phyloP scores from a whole-genome alignment of 30 jellyfish, hydroid and myxozoan genomes.

The Euphysa ruthae region DNA sequence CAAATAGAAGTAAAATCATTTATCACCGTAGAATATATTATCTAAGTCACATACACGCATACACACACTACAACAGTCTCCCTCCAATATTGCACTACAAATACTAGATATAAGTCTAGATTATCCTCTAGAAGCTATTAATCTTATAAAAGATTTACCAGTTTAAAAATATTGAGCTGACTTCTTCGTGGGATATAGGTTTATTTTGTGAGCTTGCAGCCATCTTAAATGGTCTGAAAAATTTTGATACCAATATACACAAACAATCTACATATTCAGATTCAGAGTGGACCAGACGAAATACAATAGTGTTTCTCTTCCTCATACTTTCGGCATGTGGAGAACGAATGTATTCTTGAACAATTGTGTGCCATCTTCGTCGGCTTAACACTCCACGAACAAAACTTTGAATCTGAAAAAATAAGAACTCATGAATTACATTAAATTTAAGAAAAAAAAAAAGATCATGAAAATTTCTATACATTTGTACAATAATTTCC shows the following conservation, averaged over 20 bases:
- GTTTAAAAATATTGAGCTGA: conserved; percentile 61
- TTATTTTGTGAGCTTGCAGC: conserved; percentile 80
- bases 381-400: conserved; percentile 66
- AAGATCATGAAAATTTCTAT: too few species aligned
- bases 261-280: conserved; percentile 64
- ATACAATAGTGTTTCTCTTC: conserved; percentile 58
- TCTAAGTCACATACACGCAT: too few species aligned
- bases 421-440: not conserved
- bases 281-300: conserved; percentile 72
- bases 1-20: not conserved
- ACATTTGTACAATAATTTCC: too few species aligned
- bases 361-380: conserved; percentile 71
- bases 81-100: too few species aligned
- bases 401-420: conserved; percentile 65
- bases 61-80: too few species aligned
- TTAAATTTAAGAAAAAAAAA: too few species aligned
- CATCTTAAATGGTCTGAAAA: conserved; percentile 63
- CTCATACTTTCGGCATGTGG: conserved; percentile 92
- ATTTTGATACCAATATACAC: conserved; percentile 65
- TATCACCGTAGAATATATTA: too few species aligned
- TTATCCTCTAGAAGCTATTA: too few species aligned
- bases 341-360: conserved; percentile 77
- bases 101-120: too few species aligned
- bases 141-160: conserved; percentile 39
- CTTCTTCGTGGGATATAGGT: conserved; percentile 70